These are phyloP conservation scores for Chelidonichthys spinosus DNA, from an alignment of 2,797 vertebrate species.

Conservation along the genomic window DNA sequence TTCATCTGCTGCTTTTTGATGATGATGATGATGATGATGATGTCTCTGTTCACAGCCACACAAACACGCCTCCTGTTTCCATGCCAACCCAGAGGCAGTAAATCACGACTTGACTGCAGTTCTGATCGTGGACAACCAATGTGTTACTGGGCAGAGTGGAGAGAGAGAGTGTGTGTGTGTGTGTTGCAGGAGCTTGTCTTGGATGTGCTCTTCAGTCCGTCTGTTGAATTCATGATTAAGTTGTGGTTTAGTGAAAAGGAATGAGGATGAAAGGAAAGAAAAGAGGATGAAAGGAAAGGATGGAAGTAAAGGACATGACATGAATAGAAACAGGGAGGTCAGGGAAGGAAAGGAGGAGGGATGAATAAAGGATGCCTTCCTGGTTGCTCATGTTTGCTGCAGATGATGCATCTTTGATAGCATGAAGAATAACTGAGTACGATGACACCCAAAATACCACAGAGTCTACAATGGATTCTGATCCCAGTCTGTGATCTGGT, in stretches of 20 bases:
- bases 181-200: background rate
- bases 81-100: slow-evolving; percentile 76
- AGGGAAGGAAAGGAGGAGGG: background rate
- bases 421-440: background rate
- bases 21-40: slow-evolving; percentile 6
- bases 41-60: background rate
- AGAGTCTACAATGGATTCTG: too few relatives aligned
- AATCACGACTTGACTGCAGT: slow-evolving; percentile 75
- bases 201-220: slow-evolving; percentile 7
- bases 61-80: slow-evolving; percentile 70
- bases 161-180: slow-evolving; percentile 2
- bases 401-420: background rate
- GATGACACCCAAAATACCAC: background rate
- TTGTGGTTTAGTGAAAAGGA: background rate
- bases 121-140: slow-evolving; percentile 21
- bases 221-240: slow-evolving; percentile 32
- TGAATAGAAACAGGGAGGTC: background rate
- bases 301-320: background rate
- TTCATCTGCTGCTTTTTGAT: slow-evolving; percentile 24
- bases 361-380: background rate
- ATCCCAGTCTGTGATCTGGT: too few relatives aligned
- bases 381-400: background rate
- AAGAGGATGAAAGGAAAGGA: background rate
- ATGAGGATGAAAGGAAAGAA: background rate
- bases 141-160: slow-evolving; percentile 53